These are phyloP conservation scores for Oncopeltus fasciatus DNA, from an alignment of 1,140 invertebrate species.

Conservation along the genomic window DNA sequence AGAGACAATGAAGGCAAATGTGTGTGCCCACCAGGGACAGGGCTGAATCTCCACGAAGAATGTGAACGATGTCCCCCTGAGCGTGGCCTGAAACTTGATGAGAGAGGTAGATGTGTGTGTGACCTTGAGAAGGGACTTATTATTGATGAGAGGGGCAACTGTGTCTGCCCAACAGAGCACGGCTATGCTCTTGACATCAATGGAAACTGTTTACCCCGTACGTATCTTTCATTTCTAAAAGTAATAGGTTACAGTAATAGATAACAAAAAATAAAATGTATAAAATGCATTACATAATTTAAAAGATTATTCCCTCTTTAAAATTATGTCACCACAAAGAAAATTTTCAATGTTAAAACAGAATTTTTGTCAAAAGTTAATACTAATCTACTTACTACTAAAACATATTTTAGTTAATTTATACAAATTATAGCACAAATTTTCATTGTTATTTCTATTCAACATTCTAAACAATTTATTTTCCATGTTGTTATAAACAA, in stretches of 20 bases:
- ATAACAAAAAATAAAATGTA: no score
- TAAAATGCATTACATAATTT: background rate
- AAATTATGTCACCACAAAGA: no score
- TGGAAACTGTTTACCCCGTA: slow-evolving; percentile 47
- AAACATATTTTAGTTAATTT: no score
- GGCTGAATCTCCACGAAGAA: slow-evolving; percentile 56
- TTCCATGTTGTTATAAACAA: no score
- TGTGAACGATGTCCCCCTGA: slow-evolving; percentile 56
- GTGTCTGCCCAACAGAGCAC: slow-evolving; percentile 54
- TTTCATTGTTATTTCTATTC: no score
- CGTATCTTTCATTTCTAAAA: no score
- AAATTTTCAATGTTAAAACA: no score
- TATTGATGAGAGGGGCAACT: slow-evolving; percentile 58
- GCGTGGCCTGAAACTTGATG: slow-evolving; percentile 56
- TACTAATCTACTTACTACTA: no score
- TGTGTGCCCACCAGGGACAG: slow-evolving; percentile 57
- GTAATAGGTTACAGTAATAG: no score
- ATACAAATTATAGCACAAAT: no score
- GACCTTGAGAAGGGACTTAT: slow-evolving; percentile 57
- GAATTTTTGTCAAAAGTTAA: no score
- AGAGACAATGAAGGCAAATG: slow-evolving; percentile 53
- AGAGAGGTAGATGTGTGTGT: slow-evolving; percentile 63
- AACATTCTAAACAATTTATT: no score
- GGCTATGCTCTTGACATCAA: slow-evolving; percentile 49
- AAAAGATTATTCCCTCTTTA: background rate